These are phyloP conservation scores for Aphidius gifuensis DNA, from an alignment of 1,140 invertebrate genomes.

Conservation along the genomic window DNA sequence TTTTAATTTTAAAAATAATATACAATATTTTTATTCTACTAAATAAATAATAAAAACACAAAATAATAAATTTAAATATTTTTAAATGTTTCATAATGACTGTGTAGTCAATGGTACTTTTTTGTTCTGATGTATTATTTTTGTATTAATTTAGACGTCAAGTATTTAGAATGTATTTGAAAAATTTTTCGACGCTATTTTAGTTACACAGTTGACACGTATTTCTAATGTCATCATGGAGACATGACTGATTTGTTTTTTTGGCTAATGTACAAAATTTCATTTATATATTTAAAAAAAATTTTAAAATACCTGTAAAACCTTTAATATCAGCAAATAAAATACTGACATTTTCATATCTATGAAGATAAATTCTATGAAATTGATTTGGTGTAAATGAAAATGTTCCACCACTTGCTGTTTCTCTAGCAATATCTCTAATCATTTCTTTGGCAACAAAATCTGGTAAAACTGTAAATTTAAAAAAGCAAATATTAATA, in stretches of 20 bases:
- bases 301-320: constrained; percentile 73
- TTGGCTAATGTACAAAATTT: constrained; percentile 7
- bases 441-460: constrained; percentile 96
- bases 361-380: constrained; percentile 96
- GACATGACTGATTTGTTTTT: constrained; percentile 10
- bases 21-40: not conserved
- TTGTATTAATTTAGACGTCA: no score
- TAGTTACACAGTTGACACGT: constrained; percentile 7
- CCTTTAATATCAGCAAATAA: constrained; percentile 98
- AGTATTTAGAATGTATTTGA: no score
- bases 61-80: constrained; percentile 21
- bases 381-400: constrained; percentile 82
- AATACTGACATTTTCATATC: constrained; percentile 96
- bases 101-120: no score
- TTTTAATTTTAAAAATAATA: constrained; percentile 3
- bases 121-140: no score
- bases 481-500: constrained; percentile 19
- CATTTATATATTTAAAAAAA: not conserved
- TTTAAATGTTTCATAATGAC: no score
- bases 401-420: constrained; percentile 64
- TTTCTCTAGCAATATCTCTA: constrained; percentile 75
- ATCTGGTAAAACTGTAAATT: constrained; percentile 80
- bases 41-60: not conserved
- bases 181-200: not conserved
- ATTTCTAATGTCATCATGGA: constrained; percentile 13